Base-by-base conservation (phyloP, 2,888 invertebrate species). In the Cactoblastis cactorum region DNA sequence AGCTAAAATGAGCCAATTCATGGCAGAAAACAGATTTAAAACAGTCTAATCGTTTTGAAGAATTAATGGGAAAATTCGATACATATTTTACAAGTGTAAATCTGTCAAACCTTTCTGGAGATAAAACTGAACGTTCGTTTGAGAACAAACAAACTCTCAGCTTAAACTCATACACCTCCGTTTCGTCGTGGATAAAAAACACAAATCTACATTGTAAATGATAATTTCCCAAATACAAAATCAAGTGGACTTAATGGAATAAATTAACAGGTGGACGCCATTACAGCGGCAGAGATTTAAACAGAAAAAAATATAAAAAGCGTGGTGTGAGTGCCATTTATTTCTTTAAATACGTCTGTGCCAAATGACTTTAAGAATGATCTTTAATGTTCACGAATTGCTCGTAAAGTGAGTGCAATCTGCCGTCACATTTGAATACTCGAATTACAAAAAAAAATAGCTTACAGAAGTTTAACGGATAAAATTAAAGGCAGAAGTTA, bases 311-410 rank as follows among this genome's bases (percentile, higher is more conserved):
- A n/a, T n/a, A 37, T 15, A 28, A 48, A 15, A 37, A 12, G 9
- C 11, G n/a, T 17, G 22, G 37, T 14, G 18, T 15, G 24, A 45
- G 17, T 22, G 22, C 18, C 37, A 46, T 4, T 41, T 53, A 46
- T 47, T 39, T 46, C 33, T 39, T 22, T 48, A 43, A 53, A 50
- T 45, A 53, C 34, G 39, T 34, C 24, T 35, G 47, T 28, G 28
- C 51, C 18, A 47, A 54, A 54, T 54, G 51, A 49, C 51, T 43
- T 50, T 54, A 50, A 49, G 28, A 53, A 49, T 46, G 51, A 48
- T 15, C 43, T 39, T 45, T 39, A 48, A 53, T 49, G 49, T 24
- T 15, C 39, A 28, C 19, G 39, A 39, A 48, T 37, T 51, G 41
- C 33, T 41, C 47, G 41, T 43, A 47, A 51, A 51, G 35, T 28